phyloP scores from a whole-genome alignment of 1,140 invertebrate species.

The Papilio aristodemus region DNA sequence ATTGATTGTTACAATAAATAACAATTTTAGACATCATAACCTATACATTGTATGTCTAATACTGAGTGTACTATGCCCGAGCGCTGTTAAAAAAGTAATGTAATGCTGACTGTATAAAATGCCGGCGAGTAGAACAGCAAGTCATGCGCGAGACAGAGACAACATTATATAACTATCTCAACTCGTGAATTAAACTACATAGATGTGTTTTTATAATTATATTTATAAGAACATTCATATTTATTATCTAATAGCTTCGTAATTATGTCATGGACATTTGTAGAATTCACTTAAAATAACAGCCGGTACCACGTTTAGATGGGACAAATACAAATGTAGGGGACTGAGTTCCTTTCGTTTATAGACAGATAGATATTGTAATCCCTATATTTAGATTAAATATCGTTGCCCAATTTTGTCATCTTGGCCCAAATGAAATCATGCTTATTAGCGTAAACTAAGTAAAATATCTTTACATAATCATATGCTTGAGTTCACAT shows the following conservation, averaged over 20 bases:
- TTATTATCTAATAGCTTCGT: not conserved
- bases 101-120: not conserved
- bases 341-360: too few relatives aligned
- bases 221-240: not conserved
- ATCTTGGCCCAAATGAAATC: too few relatives aligned
- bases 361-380: too few relatives aligned
- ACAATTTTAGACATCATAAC: not conserved
- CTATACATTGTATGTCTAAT: not conserved
- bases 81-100: constrained; percentile 4
- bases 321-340: too few relatives aligned
- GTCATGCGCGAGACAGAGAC: constrained; percentile 20
- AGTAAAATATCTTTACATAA: too few relatives aligned
- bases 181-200: not conserved
- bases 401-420: too few relatives aligned
- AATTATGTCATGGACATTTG: too few relatives aligned
- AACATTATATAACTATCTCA: not conserved
- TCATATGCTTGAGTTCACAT: too few relatives aligned
- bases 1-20: not conserved
- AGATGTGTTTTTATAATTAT: not conserved
- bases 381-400: too few relatives aligned
- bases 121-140: constrained; percentile 9
- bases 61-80: not conserved
- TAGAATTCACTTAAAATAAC: too few relatives aligned
- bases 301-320: too few relatives aligned
- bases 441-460: too few relatives aligned